Base-by-base conservation (phyloP, 2,888 invertebrate species). In the Trichopoda pennipes region DNA sequence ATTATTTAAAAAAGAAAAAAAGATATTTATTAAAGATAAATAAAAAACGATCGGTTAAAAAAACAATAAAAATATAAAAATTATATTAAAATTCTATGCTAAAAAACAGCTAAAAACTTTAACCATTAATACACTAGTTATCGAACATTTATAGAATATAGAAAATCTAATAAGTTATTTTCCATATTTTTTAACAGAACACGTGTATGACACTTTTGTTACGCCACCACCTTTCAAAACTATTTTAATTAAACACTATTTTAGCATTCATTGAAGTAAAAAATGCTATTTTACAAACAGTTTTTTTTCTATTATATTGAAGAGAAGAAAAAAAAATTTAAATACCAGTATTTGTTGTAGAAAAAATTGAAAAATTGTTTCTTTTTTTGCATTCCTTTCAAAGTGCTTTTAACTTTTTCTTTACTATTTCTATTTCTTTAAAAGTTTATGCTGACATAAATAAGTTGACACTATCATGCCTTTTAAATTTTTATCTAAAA, bases 401-500 rank as follows among this genome's bases (percentile, higher is more conserved):
- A 47, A 55, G 28, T 56, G 28, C 23, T 56, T 4, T 28, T n/a
- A 66, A n/a, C n/a, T 51, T 28, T 44, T 49, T 42, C 19, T 21
- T 35, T 21, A 38, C 19, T 19, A 32, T 55, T 73, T 21, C 63
- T 64, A 23, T 12, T 35, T 32, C n/a, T 16, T 9, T 35, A 63
- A 17, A 28, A 12, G 60, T 38, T 53, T n/a, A 12, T 74, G 63
- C 32, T 75, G 75, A 75, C 74, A 80, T 74, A 80, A 74, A 80
- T 74, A 80, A 74, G 68, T 69, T 80, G 73, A 80, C 75, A 77
- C 55, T 77, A 77, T 77, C 76, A 8, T 61, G 60, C 35, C 47
- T 42, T 47, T 69, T 61, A 61, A 53, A 61, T 61, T 58, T 44
- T 61, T 35, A 61, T 68, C 19, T 42, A n/a, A n/a, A n/a, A n/a